Percentiles rank a stretch among this genome's conserved stretches.
Conservation (phyloP, 1,140 invertebrate species). For the Bombus picipes region DNA sequence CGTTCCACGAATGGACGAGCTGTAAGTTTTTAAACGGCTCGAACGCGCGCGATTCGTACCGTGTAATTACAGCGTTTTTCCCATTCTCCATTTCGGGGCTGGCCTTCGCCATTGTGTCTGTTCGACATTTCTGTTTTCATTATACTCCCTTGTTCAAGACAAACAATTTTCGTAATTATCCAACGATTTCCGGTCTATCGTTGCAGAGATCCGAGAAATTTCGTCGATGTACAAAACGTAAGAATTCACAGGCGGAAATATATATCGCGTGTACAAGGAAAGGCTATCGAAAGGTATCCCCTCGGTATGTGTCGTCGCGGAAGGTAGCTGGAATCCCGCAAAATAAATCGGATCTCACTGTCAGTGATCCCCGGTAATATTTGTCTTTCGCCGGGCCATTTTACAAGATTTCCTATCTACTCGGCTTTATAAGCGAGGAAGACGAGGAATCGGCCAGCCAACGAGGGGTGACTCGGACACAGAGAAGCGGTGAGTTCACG, state of each 20-base stretch:
- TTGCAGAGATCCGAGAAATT: not conserved
- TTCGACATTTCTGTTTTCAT: conserved; percentile 2
- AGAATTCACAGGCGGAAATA: not conserved
- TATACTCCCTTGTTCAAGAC: not conserved
- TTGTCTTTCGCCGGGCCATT: conserved; percentile 78
- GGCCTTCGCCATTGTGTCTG: conserved; percentile 19
- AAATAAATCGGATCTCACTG: conserved; percentile 74
- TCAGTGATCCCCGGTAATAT: conserved; percentile 76
- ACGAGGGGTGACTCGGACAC: conserved; percentile 56
- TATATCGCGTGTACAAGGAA: conserved; percentile 1
- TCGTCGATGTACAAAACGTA: not conserved
- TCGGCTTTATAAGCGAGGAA: conserved; percentile 74
- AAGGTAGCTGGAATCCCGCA: conserved; percentile 59
- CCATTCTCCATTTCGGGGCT: not conserved
- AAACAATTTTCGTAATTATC: conserved; percentile 13
- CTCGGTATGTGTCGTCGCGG: conserved; percentile 3
- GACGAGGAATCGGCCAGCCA: conserved; percentile 60
- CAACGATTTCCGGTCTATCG: not conserved
- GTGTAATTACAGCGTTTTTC: conserved; percentile 50
- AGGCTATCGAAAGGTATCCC: conserved; percentile 30
- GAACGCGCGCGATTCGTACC: conserved; percentile 42
- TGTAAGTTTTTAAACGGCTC: conserved; percentile 73
- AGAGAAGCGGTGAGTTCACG: conserved; percentile 26
- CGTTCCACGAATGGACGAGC: conserved; percentile 68
- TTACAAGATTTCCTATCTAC: conserved; percentile 82